Base-by-base conservation (phyloP, 2,888 invertebrate genomes). In the Lasioglossum villosulum region DNA sequence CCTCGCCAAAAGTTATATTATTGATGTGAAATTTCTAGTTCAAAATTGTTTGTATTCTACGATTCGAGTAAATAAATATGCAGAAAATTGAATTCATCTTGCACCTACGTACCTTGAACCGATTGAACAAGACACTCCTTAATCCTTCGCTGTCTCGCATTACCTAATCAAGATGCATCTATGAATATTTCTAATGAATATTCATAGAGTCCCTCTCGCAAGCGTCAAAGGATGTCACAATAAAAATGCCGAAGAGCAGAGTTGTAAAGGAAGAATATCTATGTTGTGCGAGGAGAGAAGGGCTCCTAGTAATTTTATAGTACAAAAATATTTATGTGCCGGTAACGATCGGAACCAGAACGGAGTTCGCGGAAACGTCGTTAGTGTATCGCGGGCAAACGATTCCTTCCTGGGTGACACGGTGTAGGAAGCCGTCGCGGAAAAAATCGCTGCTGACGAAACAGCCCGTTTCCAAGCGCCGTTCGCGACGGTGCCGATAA, bases 401-500 rank as follows among this genome's bases (percentile, higher is more conserved):
- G 80, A 86, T 76, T 86, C 83, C 83, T 83, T 88, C 81, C 86
- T 86, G 86, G 71, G 52, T 42, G 79, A 74, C 75, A 71, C 77
- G 66, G 12, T 34, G 78, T 63, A 77, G 75, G 77, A 84, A 72
- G 81, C 23, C 48, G 48, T 37, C 30, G 48, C 23, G 77, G 76
- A 82, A 86, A 89, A 83, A 85, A 87, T 86, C 77, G 86, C 75
- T 86, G 86, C 80, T 82, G 86, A 84, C 86, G 86, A 82, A 91
- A 88, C 83, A 86, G 86, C 85, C 84, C 84, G 87, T 91, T 92
- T 89, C 88, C 88, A 88, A 86, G 91, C 88, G 86, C 82, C 90
- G 89, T 89, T 91, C 87, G 88, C 85, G 82, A 87, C 86, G 81
- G 39, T 42, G 66, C 74, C 80, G 92, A 92, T 92, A 92, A 92